Conservation (phyloP, 2,797 vertebrate species). For the Thaleichthys pacificus region DNA sequence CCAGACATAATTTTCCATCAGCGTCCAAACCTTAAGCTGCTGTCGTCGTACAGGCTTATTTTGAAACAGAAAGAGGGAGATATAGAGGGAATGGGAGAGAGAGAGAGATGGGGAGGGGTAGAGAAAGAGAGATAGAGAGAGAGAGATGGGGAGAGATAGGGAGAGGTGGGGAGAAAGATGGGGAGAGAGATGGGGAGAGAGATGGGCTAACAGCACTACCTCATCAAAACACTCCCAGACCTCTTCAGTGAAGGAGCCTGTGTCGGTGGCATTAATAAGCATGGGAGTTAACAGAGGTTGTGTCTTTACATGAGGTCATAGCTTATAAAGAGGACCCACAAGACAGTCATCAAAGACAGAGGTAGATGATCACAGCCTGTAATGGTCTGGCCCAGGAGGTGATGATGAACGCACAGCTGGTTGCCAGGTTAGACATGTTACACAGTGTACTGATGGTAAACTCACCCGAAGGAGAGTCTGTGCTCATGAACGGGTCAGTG, state of each 20-base stretch:
- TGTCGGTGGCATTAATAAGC: neutral
- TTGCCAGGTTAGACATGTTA: neutral
- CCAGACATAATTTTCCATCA: neutral
- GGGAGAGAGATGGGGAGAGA: no score
- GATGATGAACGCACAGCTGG: conserved; percentile 6
- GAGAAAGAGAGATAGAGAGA: no score
- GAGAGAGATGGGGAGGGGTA: neutral
- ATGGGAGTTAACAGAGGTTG: neutral
- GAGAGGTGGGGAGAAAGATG: no score
- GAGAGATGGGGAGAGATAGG: no score
- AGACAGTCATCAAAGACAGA: neutral
- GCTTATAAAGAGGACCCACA: neutral
- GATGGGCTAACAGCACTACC: no score
- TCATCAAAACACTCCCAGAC: conserved; percentile 7
- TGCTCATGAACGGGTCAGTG: conserved; percentile 10
- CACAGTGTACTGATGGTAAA: neutral
- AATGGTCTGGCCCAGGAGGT: conserved; percentile 1
- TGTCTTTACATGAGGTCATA: conserved; percentile 7
- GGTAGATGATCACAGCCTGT: conserved; percentile 8
- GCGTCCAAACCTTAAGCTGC: neutral
- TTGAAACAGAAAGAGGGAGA: neutral
- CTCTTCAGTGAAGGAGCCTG: neutral
- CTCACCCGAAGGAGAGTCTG: neutral
- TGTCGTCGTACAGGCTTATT: neutral
- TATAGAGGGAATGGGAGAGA: no score